Evolutionary conservation across 2,797 vertebrate genomes (phyloP), one percentile per base, ranked within the genome.

Genomic region (Neosilurus mollespiculum): DNA sequence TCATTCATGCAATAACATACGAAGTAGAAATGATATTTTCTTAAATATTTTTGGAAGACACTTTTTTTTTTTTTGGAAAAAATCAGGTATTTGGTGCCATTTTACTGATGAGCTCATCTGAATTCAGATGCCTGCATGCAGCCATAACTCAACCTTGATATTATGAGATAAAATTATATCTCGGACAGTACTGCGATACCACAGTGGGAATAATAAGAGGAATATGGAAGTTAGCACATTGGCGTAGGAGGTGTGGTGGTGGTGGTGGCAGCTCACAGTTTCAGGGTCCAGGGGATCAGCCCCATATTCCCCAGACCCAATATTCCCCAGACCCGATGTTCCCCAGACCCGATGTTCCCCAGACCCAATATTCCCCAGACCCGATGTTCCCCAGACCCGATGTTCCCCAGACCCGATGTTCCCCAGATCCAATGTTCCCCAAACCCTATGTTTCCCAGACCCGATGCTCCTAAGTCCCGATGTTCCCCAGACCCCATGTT

Each of bases 41-140:
- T 49, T 43, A 43, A 9, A 43, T 22, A 67, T 18, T 12, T 43
- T n/a, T 70, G 20, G 43, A 4, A 22, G 10, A 30, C 30, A 30
- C 30, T 30, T 30, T 30, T 30, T 30, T 30, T 30, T 30, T 18
- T 12, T 43, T n/a, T 70, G 20, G 43, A 4, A 22, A 3, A 73
- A 56, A 54, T 10, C 22, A 53, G 70, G 70, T 54, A n/a, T 54
- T 54, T 53, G 49, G 12, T 15, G 16, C n/a, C 43, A 8, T 7
- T 72, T 72, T 72, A 26, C n/a, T 54, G 49, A 54, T 72, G 70
- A 72, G 49, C 70, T 72, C 22, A 72, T 53, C 24, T 73, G 24
- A 73, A 73, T 73, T 10, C 10, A 1, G 49, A 53, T 24, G 37
- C 18, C 34, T 4, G 34, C 18, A 11, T 14, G 43, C 71, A 54